Conservation (phyloP, 2,113 vertebrate genomes). For the Argyrosomus japonicus region DNA sequence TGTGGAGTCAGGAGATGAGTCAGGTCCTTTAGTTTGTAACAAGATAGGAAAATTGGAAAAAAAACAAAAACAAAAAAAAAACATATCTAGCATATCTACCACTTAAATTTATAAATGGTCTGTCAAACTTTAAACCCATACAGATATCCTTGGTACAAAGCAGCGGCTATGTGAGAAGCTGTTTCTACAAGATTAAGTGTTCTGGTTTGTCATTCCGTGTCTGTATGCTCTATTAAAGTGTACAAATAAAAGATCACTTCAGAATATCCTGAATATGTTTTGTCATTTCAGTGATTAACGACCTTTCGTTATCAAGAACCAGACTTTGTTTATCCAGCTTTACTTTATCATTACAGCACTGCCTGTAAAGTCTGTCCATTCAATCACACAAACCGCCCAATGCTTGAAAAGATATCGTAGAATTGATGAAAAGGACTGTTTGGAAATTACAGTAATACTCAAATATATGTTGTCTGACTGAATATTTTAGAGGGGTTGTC, state of each 20-base stretch:
- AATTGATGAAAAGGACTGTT: background rate
- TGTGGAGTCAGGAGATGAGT: background rate
- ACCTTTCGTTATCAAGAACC: background rate
- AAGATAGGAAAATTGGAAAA: background rate
- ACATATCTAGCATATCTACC: background rate
- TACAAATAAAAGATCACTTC: background rate
- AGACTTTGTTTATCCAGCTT: background rate
- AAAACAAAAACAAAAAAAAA: background rate
- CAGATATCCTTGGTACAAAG: background rate
- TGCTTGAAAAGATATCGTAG: background rate
- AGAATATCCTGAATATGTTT: background rate
- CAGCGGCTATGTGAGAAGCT: too few relatives aligned
- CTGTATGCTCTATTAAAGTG: background rate
- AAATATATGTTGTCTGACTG: background rate
- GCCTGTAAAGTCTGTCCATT: background rate
- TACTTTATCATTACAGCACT: background rate
- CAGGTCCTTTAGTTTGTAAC: background rate
- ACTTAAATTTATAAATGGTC: background rate
- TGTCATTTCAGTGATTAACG: background rate
- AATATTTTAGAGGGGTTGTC: conserved; percentile 1
- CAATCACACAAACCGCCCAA: background rate
- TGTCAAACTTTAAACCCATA: background rate
- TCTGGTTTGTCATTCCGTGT: background rate
- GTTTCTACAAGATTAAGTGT: background rate
- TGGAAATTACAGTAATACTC: background rate